phyloP scores from a whole-genome alignment of 2,113 vertebrate genomes.

The Bubo blakistoni region DNA sequence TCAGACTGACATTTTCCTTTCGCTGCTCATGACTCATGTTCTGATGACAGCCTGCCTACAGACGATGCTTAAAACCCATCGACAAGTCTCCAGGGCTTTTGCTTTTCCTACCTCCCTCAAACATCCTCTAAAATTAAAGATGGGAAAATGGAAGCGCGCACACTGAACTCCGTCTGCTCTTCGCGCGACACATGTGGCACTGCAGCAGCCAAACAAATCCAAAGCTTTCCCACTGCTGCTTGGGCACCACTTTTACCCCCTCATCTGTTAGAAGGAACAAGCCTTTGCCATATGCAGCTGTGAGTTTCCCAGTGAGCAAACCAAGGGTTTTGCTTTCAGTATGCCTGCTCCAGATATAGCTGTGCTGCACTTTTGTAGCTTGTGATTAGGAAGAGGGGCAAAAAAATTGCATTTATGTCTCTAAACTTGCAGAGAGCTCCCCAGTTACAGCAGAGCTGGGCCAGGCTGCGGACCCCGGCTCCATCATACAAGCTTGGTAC shows the following conservation, averaged over 20 bases:
- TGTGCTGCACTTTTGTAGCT: neutral
- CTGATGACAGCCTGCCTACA: slow-evolving; percentile 58
- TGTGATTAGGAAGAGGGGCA: neutral
- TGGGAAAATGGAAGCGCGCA: slow-evolving; percentile 8
- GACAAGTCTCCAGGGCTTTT: slow-evolving; percentile 67
- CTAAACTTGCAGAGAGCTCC: neutral
- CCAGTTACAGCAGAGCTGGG: neutral
- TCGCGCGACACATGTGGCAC: neutral
- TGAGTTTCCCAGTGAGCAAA: neutral
- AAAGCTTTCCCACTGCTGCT: slow-evolving; percentile 5
- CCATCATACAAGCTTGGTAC: neutral
- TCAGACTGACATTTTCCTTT: slow-evolving; percentile 61
- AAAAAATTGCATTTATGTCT: neutral
- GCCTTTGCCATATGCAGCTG: neutral
- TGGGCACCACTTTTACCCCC: neutral
- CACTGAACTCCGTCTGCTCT: slow-evolving; percentile 32
- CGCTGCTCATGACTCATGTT: slow-evolving; percentile 55
- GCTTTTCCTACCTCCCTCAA: slow-evolving; percentile 65
- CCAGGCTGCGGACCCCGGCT: neutral
- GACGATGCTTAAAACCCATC: slow-evolving; percentile 63
- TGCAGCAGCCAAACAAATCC: slow-evolving; percentile 29
- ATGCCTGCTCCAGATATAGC: neutral
- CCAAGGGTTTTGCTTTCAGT: neutral
- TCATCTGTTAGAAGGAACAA: neutral
- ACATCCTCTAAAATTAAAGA: slow-evolving; percentile 66